A percentile compares a stretch with the other conserved stretches of the same genome.
phyloP scores from a whole-genome alignment of 2,113 vertebrate species.

The Pelecanoides urinatrix region DNA sequence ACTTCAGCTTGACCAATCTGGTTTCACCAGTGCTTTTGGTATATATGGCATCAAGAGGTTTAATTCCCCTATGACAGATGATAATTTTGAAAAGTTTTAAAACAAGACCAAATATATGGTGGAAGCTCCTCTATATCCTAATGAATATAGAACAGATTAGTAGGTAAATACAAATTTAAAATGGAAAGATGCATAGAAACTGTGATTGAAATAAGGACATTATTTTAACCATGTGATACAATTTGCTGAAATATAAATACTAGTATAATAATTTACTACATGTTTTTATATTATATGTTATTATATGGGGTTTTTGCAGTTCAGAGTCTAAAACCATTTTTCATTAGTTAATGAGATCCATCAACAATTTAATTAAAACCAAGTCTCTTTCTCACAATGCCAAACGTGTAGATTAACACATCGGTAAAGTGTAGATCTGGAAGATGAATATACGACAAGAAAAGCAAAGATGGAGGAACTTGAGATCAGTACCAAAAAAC shows the following conservation, averaged over 20 bases:
- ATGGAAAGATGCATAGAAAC: neutral
- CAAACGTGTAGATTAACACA: neutral
- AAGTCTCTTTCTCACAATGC: neutral
- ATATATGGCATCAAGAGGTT: neutral
- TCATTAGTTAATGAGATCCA: neutral
- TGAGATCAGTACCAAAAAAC: neutral
- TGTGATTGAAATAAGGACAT: neutral
- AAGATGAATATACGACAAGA: neutral
- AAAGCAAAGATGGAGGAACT: neutral
- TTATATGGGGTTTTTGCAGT: accelerated
- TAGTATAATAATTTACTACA: neutral
- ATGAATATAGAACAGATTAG: neutral
- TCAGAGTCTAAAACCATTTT: neutral
- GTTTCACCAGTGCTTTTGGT: neutral
- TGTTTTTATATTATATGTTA: neutral
- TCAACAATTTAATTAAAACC: neutral
- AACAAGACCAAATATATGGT: neutral
- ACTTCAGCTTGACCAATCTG: neutral
- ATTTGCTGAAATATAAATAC: neutral
- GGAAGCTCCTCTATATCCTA: neutral
- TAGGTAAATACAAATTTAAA: neutral
- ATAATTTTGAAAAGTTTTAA: neutral
- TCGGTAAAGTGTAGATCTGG: neutral
- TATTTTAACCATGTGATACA: neutral
- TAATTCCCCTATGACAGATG: neutral